phyloP scores from a whole-genome alignment of 2,888 invertebrate genomes.

The Unio delphinus region DNA sequence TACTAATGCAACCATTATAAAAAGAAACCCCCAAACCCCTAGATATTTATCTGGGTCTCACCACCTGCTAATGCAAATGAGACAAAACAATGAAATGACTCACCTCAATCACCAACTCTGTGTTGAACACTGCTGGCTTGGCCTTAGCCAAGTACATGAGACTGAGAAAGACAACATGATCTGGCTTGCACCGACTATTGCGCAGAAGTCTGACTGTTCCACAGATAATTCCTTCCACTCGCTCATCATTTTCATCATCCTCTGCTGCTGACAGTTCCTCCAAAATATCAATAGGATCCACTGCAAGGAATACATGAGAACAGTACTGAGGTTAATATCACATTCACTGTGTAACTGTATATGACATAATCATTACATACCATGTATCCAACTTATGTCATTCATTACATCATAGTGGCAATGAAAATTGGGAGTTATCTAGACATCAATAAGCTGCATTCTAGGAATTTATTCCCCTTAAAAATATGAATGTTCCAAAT shows the following conservation, averaged over 20 bases:
- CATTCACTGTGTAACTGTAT: neutral
- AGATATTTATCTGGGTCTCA: too few relatives aligned
- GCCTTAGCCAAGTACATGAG: constrained; percentile 87
- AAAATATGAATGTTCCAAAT: too few relatives aligned
- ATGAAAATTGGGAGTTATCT: too few relatives aligned
- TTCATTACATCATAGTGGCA: neutral
- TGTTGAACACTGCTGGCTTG: constrained; percentile 77
- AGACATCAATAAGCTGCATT: too few relatives aligned
- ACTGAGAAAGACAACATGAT: constrained; percentile 83
- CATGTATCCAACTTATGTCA: neutral
- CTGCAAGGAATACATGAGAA: constrained; percentile 59
- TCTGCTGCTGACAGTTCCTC: constrained; percentile 83
- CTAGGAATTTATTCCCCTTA: too few relatives aligned
- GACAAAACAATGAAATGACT: neutral
- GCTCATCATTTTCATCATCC: constrained; percentile 83
- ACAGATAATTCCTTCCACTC: constrained; percentile 85
- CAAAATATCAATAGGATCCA: constrained; percentile 85
- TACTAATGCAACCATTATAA: too few relatives aligned
- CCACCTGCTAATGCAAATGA: too few relatives aligned
- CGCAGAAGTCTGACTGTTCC: constrained; percentile 88
- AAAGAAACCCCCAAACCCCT: too few relatives aligned
- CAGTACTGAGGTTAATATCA: neutral
- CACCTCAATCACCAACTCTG: constrained; percentile 73
- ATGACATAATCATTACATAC: neutral
- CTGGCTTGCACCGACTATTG: constrained; percentile 86